These are phyloP conservation scores for Acronicta leporina DNA, from an alignment of 2,888 invertebrate genomes.

Conservation along the genomic window DNA sequence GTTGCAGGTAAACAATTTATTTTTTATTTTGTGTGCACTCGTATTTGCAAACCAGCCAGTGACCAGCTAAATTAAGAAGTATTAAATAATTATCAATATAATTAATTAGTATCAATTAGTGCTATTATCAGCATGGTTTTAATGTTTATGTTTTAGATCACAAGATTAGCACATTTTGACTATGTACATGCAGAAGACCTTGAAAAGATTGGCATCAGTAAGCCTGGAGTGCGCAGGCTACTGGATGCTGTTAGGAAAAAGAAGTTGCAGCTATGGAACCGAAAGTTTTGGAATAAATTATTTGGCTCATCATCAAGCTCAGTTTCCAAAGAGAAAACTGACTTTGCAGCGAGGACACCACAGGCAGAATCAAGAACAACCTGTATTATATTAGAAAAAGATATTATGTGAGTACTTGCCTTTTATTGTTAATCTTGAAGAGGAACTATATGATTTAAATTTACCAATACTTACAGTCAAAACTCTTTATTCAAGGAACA, in stretches of 20 bases:
- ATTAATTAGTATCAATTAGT: too few relatives aligned
- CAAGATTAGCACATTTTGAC: constrained; percentile 98
- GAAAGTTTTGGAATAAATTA: constrained; percentile 94
- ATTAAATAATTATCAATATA: too few relatives aligned
- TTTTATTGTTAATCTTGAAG: too few relatives aligned
- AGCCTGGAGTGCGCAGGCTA: constrained; percentile 96
- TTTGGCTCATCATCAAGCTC: constrained; percentile 88
- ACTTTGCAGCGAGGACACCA: constrained; percentile 80
- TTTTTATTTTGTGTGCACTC: constrained; percentile 24
- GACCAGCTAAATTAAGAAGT: background rate
- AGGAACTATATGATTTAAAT: too few relatives aligned
- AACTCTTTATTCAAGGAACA: too few relatives aligned
- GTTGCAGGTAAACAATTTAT: constrained; percentile 91
- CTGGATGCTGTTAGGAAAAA: constrained; percentile 97
- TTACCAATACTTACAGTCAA: too few relatives aligned
- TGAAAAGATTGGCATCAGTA: constrained; percentile 97
- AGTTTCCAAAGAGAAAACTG: constrained; percentile 80
- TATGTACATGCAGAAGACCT: constrained; percentile 98
- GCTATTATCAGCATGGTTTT: too few relatives aligned
- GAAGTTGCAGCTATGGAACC: constrained; percentile 94
- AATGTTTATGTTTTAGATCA: constrained; percentile 89
- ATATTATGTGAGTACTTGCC: constrained; percentile 89
- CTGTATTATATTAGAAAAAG: constrained; percentile 95
- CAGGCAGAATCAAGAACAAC: constrained; percentile 88
- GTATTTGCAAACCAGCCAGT: too few relatives aligned